Conservation (phyloP, 2,888 invertebrate species). For the Imbricaverruca yamaguchii region DNA sequence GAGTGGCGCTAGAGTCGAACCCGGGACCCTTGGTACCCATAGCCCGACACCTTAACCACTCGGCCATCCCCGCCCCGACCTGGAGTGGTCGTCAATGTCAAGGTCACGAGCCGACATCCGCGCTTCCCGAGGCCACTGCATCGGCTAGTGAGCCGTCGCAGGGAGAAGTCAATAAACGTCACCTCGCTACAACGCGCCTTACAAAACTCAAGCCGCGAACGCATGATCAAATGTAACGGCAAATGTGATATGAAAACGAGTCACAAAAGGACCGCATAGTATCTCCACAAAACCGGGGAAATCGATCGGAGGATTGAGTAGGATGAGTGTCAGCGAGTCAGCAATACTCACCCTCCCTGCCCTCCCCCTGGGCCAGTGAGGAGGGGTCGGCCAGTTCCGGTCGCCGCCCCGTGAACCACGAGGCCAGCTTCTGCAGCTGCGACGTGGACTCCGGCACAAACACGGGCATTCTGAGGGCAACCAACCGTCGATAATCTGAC, state of each 20-base stretch:
- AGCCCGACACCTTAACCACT: no score
- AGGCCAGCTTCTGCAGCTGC: conserved; percentile 61
- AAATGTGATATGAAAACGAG: not conserved
- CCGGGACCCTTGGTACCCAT: no score
- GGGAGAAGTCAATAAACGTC: no score
- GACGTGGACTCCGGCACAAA: conserved; percentile 78
- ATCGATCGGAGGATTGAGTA: not conserved
- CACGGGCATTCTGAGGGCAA: conserved; percentile 54
- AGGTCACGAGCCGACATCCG: no score
- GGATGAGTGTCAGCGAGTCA: no score
- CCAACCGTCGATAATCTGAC: no score
- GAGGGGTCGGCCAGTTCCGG: conserved; percentile 86
- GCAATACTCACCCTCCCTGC: conserved; percentile 64
- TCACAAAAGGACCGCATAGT: not conserved
- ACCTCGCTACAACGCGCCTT: not conserved
- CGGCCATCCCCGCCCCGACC: no score
- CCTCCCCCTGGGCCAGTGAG: conserved; percentile 74
- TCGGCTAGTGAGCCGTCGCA: no score
- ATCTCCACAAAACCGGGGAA: not conserved
- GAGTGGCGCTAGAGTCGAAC: no score
- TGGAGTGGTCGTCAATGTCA: no score
- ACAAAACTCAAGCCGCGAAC: not conserved
- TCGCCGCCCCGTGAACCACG: conserved; percentile 72
- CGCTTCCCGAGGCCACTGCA: no score
- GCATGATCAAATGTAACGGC: no score